A percentile compares a stretch with the other conserved stretches of the same genome.
Conservation (phyloP, 2,888 invertebrate genomes). For the Cancer borealis region DNA sequence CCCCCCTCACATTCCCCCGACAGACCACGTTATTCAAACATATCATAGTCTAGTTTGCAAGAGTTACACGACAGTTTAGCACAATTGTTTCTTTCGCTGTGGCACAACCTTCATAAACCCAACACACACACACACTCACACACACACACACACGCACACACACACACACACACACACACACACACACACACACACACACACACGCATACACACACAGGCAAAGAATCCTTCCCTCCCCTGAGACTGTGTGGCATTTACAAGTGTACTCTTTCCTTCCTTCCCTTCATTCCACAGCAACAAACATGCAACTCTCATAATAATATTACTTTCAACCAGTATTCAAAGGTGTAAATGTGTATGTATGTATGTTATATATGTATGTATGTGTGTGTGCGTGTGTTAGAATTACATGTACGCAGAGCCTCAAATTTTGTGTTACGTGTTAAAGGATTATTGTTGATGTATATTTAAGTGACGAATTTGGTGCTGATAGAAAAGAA, state of each 20-base stretch:
- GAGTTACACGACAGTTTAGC: neutral
- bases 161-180: neutral
- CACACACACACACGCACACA: neutral
- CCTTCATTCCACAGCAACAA: neutral
- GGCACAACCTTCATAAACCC: no score
- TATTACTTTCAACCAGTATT: neutral
- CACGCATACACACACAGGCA: neutral
- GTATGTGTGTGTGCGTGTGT: no score
- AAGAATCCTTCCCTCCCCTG: no score
- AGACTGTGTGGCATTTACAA: no score
- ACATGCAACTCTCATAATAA: neutral
- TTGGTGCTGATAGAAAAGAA: no score
- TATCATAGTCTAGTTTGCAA: neutral
- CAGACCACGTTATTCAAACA: neutral
- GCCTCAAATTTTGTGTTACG: no score
- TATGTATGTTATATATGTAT: no score
- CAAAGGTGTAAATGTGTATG: no score
- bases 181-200: neutral
- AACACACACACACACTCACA: neutral
- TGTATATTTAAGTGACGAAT: no score
- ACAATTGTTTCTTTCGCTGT: neutral
- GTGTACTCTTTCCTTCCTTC: neutral
- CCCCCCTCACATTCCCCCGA: conserved; percentile 3
- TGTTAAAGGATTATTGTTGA: no score
- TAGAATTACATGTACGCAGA: no score